phyloP scores from a whole-genome alignment of 2,113 vertebrate genomes.

The Crotalus tigris region DNA sequence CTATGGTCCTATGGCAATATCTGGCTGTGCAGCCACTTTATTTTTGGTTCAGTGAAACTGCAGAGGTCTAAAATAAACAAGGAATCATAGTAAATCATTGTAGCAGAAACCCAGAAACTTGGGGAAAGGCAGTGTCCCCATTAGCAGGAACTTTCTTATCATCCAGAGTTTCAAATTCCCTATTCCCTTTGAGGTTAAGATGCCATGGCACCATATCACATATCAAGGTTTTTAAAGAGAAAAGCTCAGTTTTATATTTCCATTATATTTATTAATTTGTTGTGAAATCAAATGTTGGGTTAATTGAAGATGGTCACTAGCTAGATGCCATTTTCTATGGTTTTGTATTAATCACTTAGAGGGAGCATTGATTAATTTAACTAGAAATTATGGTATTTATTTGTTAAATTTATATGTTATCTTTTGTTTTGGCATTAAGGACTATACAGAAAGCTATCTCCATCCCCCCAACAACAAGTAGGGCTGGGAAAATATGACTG shows the following conservation, averaged over 20 bases:
- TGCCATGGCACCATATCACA: background rate
- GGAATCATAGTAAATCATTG: background rate
- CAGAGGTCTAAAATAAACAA: background rate
- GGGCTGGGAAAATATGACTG: background rate
- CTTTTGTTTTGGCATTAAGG: background rate
- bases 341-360: background rate
- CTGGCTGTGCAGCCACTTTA: background rate
- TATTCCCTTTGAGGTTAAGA: background rate
- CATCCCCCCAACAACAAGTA: background rate
- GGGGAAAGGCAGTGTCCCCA: background rate
- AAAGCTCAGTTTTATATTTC: background rate
- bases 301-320: background rate
- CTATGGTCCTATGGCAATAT: background rate
- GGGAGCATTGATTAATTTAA: background rate
- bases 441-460: background rate
- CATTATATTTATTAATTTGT: background rate
- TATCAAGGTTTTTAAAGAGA: background rate
- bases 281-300: background rate
- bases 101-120: background rate
- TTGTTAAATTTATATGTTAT: background rate
- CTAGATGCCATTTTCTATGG: background rate
- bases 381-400: background rate
- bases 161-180: background rate
- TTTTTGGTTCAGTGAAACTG: background rate
- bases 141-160: background rate